Evolutionary conservation across 2,888 invertebrate species (phyloP), one percentile per base, ranked within the genome.

Genomic region (Chalcosyrphus nemorum): DNA sequence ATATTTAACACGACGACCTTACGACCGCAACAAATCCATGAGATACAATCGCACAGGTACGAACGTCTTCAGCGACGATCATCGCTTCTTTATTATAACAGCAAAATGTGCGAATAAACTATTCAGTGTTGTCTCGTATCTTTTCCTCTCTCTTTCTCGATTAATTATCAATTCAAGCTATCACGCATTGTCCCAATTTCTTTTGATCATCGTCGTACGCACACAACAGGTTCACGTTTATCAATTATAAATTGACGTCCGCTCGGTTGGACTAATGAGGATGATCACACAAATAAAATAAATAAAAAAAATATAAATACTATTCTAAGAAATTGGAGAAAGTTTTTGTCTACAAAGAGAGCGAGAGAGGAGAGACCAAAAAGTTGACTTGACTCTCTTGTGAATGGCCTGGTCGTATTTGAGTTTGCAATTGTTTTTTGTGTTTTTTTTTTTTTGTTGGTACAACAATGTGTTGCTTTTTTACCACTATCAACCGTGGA

Each of bases 171-270:
- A 77, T 66, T 81, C 81, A 76, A 77, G 50, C 32, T 72, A 68
- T 72, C 77, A 77, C 72, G 68, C 82, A 77, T 35, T 77, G 82
- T 17, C 72, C 82, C 72, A 82, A 72, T 78, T 82, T 68, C 61
- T 41, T 77, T 61, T 61, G 65, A 72, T 52, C 76, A 71, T 59
- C 66, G 45, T 59, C 66, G 45, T 41, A 57, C 65, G 81, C 66
- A 52, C 45, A 63, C 68, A 82, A 82, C 77, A 82, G 72, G 72
- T 82, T 82, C 61, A 35, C 35, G 54, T 72, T 77, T 59, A 65
- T 76, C 57, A 57, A 68, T 68, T 50, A 68, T 52, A 68, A 68
- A 59, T 24, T 68, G 47, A 32, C 57, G 54, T 47, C 45, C 56
- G 24, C 70, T 70, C 35, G 15, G 57, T 21, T 29, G 9, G 41